Evolutionary conservation across 2,797 vertebrate genomes (phyloP), one percentile per base, ranked within the genome.

Genomic region (Chaunax sp.): DNA sequence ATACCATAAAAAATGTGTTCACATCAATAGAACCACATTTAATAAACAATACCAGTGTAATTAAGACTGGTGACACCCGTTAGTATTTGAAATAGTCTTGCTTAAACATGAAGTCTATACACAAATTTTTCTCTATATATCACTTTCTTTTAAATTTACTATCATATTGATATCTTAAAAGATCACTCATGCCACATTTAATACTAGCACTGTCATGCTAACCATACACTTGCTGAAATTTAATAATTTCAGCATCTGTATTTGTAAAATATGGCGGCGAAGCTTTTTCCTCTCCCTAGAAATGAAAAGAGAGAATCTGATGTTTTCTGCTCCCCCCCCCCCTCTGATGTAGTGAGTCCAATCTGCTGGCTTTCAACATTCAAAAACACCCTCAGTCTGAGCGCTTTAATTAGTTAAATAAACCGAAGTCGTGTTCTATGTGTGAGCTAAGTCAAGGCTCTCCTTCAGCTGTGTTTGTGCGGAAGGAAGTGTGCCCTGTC

Each of bases 401-500:
- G 87, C 83, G 14, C 64, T 87, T 76, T 87, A 90, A 92, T 90
- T 88, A 90, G 82, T 89, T 86, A 89, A 87, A 90, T 89, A 90
- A 92, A 92, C 87, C 38, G 59, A 76, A 67, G 77, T 64, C 41
- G 78, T 72, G 82, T 87, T 82, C 37, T 80, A 72, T 69, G 70
- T 44, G 74, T 66, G 77, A 83, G 80, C 74, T 54, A 78, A 85
- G 75, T 75, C 74, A 65, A 75, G 40, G 74, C 72, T 77, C 76
- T 78, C 85, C 58, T 75, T 80, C 64, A 72, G 56, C 75, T 68
- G 46, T 77, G 86, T 83, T 82, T 89, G 81, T 87, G 66, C 72
- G 82, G 87, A 90, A 90, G 85, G 88, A 87, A 88, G 79, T 53
- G 1, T 75, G 77, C 61, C 75, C 82, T 45, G 79, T 79, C 87